Percentiles rank a stretch among this genome's conserved stretches.
These are phyloP conservation scores for Alviniconcha marisindica DNA, from an alignment of 1,140 invertebrate genomes.

Conservation along the genomic window DNA sequence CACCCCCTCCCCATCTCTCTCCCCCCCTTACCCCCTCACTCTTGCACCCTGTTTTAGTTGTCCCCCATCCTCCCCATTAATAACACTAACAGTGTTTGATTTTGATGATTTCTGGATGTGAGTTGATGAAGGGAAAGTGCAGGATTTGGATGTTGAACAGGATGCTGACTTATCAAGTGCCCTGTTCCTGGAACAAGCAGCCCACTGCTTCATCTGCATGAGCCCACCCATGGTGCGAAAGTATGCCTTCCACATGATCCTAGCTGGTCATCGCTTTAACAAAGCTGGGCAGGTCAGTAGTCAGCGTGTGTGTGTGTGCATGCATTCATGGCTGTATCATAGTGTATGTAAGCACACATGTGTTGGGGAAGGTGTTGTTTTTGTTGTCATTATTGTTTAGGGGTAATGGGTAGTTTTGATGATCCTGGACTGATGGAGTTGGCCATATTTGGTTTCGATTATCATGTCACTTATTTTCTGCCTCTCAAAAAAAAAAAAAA, in stretches of 20 bases:
- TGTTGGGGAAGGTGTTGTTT: no score
- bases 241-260: conserved; percentile 97
- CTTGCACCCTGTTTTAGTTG: not conserved
- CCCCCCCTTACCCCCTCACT: not conserved
- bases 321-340: no score
- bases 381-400: not conserved
- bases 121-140: not conserved
- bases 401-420: no score
- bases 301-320: no score
- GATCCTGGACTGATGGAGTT: conserved; percentile 4
- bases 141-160: conserved; percentile 51
- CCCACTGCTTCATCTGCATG: conserved; percentile 90
- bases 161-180: conserved; percentile 84
- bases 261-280: conserved; percentile 93
- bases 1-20: not conserved
- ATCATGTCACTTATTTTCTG: no score
- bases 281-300: conserved; percentile 85
- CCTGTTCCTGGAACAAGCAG: conserved; percentile 94
- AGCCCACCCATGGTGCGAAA: conserved; percentile 90
- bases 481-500: no score
- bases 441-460: no score
- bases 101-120: no score
- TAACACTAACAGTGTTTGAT: not conserved
- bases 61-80: not conserved
- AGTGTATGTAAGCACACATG: not conserved